These are phyloP conservation scores for Elephantulus edwardii DNA, from an alignment of 2,113 vertebrate genomes.

Conservation along the genomic window DNA sequence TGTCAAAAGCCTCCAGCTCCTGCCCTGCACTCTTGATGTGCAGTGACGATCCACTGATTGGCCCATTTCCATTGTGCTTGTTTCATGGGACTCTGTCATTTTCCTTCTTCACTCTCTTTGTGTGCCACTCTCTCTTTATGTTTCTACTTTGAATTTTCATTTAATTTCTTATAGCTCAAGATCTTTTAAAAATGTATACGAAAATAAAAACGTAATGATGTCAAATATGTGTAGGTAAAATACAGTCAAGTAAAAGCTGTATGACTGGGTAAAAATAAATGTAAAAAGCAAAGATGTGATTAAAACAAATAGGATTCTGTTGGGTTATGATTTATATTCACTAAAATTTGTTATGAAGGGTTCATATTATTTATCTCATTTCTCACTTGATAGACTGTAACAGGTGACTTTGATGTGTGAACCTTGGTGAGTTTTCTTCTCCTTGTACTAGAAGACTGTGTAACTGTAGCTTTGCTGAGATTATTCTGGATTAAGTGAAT, in stretches of 20 bases:
- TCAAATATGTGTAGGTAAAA: background rate
- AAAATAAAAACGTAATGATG: background rate
- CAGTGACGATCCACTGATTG: background rate
- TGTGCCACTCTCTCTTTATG: no score
- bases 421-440: background rate
- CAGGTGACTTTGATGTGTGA: constrained; percentile 30
- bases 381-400: background rate
- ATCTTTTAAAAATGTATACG: background rate
- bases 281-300: background rate
- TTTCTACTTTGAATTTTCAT: background rate
- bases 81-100: background rate
- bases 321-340: background rate
- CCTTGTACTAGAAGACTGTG: background rate
- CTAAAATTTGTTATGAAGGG: background rate
- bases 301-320: background rate
- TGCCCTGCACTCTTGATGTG: background rate
- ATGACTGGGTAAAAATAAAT: background rate
- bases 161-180: background rate
- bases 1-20: no score
- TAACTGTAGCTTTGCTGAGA: constrained; percentile 34
- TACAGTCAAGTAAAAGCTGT: background rate
- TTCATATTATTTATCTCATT: background rate
- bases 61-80: background rate
- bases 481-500: constrained; percentile 24
- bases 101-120: no score